phyloP scores from a whole-genome alignment of 1,140 invertebrate genomes.

The Hyles euphorbiae region DNA sequence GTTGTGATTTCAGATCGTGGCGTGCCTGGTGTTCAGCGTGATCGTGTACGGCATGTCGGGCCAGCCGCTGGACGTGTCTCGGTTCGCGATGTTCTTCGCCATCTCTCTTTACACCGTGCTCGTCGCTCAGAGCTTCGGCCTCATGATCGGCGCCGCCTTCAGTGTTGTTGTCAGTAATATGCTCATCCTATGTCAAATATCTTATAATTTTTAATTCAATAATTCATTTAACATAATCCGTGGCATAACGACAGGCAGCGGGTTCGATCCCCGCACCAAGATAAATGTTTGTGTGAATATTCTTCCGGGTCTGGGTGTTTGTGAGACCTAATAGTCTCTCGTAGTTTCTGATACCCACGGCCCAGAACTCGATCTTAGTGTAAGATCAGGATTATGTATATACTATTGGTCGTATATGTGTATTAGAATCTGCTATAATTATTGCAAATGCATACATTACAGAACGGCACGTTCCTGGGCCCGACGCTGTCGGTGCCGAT shows the following conservation, averaged over 20 bases:
- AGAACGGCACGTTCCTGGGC: slow-evolving; percentile 90
- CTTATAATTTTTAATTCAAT: too few relatives aligned
- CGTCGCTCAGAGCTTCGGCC: slow-evolving; percentile 91
- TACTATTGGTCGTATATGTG: too few relatives aligned
- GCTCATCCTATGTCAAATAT: not conserved
- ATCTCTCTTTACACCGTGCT: slow-evolving; percentile 89
- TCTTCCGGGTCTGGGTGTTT: too few relatives aligned
- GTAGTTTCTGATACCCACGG: too few relatives aligned
- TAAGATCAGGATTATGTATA: too few relatives aligned
- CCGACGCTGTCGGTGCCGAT: slow-evolving; percentile 86
- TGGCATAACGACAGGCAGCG: too few relatives aligned
- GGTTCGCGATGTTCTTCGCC: slow-evolving; percentile 89
- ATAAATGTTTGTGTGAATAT: too few relatives aligned
- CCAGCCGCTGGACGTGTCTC: slow-evolving; percentile 84
- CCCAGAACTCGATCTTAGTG: too few relatives aligned
- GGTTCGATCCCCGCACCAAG: too few relatives aligned
- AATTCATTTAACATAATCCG: too few relatives aligned
- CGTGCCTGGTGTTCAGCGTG: slow-evolving; percentile 85
- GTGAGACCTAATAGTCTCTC: too few relatives aligned
- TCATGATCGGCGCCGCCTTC: slow-evolving; percentile 91
- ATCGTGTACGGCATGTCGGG: slow-evolving; percentile 92
- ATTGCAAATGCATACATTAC: slow-evolving; percentile 9
- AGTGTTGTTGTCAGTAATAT: slow-evolving; percentile 83
- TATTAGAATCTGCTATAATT: too few relatives aligned
- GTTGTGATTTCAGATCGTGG: slow-evolving; percentile 76